Conservation (phyloP, 30 jellyfish, hydroid and myxozoan genomes). For the Phacellophora camtschatica region DNA sequence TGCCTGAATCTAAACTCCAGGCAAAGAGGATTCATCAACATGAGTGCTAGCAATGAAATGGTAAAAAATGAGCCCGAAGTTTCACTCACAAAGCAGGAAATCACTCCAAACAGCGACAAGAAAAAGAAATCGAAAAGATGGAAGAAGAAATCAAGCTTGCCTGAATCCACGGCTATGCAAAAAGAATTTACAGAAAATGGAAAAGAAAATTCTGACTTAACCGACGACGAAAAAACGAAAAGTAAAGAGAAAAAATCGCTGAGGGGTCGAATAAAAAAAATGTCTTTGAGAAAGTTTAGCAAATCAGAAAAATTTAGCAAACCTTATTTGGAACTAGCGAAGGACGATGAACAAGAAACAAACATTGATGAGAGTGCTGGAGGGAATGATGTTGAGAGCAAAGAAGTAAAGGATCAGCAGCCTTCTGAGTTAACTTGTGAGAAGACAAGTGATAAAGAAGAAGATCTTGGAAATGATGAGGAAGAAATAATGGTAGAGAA, state of each 20-base stretch:
- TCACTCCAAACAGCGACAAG: slow-evolving; percentile 1
- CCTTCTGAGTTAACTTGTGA: not conserved
- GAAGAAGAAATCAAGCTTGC: slow-evolving; percentile 32
- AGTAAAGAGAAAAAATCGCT: slow-evolving; percentile 32
- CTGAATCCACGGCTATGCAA: slow-evolving; percentile 20
- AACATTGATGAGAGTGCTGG: not conserved
- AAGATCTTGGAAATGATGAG: not conserved
- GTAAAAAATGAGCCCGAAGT: not conserved
- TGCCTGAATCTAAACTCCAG: not conserved
- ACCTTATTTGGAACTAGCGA: not conserved
- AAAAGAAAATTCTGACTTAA: not conserved
- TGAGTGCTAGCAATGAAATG: not conserved
- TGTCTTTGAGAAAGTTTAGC: slow-evolving; percentile 27
- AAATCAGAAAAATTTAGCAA: slow-evolving; percentile 20
- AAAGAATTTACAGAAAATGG: not conserved
- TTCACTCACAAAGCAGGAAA: not conserved
- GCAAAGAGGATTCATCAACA: not conserved
- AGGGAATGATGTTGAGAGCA: not conserved
- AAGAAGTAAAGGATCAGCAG: not conserved
- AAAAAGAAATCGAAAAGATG: slow-evolving; percentile 43
- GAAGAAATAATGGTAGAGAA: not conserved
- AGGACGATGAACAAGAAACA: not conserved
- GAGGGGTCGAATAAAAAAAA: slow-evolving; percentile 29
- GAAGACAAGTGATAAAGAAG: not conserved
- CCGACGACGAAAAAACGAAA: not conserved